Conservation (phyloP, 2,797 vertebrate genomes). For the Pelochelys cantorii region DNA sequence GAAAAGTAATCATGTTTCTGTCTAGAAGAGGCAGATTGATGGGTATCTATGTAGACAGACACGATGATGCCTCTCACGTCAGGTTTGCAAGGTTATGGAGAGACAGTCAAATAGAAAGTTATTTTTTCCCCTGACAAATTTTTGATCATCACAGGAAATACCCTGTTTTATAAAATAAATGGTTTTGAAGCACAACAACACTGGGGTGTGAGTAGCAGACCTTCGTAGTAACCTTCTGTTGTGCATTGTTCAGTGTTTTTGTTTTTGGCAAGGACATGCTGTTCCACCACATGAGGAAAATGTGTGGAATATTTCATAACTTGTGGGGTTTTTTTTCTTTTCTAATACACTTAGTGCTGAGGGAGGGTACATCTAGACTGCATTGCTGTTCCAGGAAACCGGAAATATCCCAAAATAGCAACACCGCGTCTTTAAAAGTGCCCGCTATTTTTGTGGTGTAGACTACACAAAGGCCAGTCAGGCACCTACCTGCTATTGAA, state of each 20-base stretch:
- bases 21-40: slow-evolving; percentile 49
- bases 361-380: background rate
- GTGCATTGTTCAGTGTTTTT: background rate
- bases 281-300: rapidly evolving
- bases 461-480: background rate
- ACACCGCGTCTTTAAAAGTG: too few species aligned
- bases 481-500: background rate
- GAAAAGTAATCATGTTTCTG: slow-evolving; percentile 65
- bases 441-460: background rate
- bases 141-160: background rate
- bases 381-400: too few species aligned
- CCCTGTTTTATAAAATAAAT: background rate
- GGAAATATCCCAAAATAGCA: too few species aligned
- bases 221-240: background rate
- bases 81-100: slow-evolving; percentile 57
- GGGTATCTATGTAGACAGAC: slow-evolving; percentile 54
- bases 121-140: slow-evolving; percentile 7
- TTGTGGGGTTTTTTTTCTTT: background rate
- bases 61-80: slow-evolving; percentile 49
- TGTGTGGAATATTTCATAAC: rapidly evolving
- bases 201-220: background rate
- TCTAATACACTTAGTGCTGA: background rate
- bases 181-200: background rate
- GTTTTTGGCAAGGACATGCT: background rate
- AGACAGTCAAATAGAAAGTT: slow-evolving; percentile 64